These are phyloP conservation scores for Trachelus troglodyta DNA, from an alignment of 2,888 invertebrate species.

Conservation along the genomic window DNA sequence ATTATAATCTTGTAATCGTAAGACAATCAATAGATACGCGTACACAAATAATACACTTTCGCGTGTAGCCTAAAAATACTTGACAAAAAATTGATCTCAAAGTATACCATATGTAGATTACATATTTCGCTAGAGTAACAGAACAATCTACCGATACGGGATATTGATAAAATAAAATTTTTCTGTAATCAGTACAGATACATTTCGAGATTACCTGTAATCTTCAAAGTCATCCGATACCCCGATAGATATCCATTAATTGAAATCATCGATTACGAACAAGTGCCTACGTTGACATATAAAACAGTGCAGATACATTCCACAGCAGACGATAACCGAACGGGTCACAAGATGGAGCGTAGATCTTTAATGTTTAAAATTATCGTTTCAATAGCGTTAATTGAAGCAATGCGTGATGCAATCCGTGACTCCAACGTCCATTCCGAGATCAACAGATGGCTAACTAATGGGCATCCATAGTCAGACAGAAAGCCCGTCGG, in stretches of 20 bases:
- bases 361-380: slow-evolving; percentile 20
- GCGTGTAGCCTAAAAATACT: background rate
- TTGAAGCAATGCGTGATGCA: slow-evolving; percentile 28
- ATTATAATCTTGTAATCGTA: background rate
- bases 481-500: slow-evolving; percentile 3
- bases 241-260: background rate
- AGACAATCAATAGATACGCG: background rate
- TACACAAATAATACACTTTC: background rate
- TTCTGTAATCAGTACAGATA: background rate
- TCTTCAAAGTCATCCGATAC: background rate
- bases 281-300: background rate
- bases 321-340: background rate
- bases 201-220: background rate
- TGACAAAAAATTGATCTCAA: background rate
- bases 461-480: background rate
- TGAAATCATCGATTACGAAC: background rate
- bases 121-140: background rate
- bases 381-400: slow-evolving; percentile 28
- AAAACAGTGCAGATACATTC: background rate
- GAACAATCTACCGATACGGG: background rate
- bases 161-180: background rate
- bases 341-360: background rate
- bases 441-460: slow-evolving; percentile 4
- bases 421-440: slow-evolving; percentile 16
- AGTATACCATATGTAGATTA: background rate